These are phyloP conservation scores for Tenthredo notha DNA, from an alignment of 2,888 invertebrate genomes.

Conservation along the genomic window DNA sequence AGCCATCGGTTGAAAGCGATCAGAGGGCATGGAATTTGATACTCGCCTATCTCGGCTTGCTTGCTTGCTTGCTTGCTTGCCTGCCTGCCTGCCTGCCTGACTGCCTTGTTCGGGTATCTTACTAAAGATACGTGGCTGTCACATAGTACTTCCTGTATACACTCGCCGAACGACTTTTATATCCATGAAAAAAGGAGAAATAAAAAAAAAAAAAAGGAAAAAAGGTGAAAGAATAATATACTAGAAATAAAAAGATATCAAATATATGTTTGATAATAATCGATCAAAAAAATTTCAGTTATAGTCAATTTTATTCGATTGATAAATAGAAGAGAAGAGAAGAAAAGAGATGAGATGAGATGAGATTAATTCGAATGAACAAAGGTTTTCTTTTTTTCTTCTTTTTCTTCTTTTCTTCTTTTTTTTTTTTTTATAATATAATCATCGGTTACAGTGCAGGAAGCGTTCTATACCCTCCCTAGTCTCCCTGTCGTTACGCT, in stretches of 20 bases:
- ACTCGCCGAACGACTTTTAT: background rate
- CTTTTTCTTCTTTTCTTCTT: background rate
- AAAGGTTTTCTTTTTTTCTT: background rate
- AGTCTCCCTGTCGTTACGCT: background rate
- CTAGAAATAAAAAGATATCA: background rate
- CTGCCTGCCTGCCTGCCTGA: background rate
- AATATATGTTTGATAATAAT: too few species aligned
- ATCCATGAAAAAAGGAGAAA: background rate
- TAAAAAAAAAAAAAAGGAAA: background rate
- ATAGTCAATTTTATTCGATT: too few species aligned
- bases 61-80: background rate
- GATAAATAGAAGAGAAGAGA: too few species aligned
- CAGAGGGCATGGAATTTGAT: slow-evolving; percentile 43
- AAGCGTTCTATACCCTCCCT: background rate
- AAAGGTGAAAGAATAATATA: background rate
- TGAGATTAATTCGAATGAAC: too few species aligned
- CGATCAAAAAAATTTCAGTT: too few species aligned
- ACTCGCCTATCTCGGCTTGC: slow-evolving; percentile 19
- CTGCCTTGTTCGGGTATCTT: background rate
- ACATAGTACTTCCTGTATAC: slow-evolving; percentile 11
- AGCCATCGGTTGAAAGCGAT: slow-evolving; percentile 18
- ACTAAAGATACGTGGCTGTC: background rate
- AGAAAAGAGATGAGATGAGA: too few species aligned
- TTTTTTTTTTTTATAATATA: background rate
- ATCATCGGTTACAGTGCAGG: background rate